These are phyloP conservation scores for Mythimna pallens DNA, from an alignment of 2,888 invertebrate genomes.

Conservation along the genomic window DNA sequence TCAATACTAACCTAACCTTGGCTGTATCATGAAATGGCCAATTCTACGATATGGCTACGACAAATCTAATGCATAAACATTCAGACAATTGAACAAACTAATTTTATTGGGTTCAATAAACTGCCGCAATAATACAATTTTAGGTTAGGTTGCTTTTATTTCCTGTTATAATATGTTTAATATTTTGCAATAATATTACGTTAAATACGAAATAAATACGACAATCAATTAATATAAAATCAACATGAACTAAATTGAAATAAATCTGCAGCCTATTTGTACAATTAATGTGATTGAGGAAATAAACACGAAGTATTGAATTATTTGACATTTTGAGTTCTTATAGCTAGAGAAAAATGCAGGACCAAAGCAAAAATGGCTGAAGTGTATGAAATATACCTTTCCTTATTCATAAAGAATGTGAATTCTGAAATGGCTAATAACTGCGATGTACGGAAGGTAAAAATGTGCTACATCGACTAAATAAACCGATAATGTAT, in stretches of 20 bases:
- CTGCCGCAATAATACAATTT: background rate
- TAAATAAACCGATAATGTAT: background rate
- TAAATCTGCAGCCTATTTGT: no score
- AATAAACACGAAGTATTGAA: no score
- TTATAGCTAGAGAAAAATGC: no score
- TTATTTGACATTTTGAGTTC: no score
- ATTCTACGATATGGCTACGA: no score
- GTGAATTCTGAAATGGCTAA: background rate
- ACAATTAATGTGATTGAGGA: no score
- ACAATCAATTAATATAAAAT: background rate
- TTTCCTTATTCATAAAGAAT: background rate
- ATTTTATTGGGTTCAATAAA: constrained; percentile 38
- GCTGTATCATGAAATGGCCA: no score
- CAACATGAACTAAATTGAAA: background rate
- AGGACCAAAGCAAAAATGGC: background rate
- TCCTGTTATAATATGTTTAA: background rate
- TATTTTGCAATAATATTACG: background rate
- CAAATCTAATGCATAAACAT: constrained; percentile 31
- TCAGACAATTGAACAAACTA: constrained; percentile 34
- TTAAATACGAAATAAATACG: background rate
- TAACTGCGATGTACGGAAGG: background rate
- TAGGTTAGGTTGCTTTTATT: background rate
- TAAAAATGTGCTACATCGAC: background rate
- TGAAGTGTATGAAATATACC: background rate
- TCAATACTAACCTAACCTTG: no score